These are phyloP conservation scores for Lepidotrigona ventralis DNA, from an alignment of 1,140 invertebrate genomes.

Conservation along the genomic window DNA sequence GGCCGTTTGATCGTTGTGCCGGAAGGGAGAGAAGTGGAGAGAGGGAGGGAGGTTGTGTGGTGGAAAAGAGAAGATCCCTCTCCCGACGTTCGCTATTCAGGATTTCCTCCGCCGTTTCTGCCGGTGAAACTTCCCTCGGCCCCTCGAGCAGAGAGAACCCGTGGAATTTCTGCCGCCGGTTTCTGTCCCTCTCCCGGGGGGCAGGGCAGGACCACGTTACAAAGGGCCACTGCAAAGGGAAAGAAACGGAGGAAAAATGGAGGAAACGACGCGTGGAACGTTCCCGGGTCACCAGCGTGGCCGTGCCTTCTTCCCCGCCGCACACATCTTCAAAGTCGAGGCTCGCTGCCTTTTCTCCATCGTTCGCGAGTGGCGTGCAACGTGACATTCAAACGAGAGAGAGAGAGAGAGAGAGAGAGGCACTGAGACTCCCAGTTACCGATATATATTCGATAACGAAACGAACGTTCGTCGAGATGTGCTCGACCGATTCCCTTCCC, in stretches of 20 bases:
- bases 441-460: not conserved
- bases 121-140: not conserved
- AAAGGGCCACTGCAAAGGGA: not conserved
- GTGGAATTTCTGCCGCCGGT: not conserved
- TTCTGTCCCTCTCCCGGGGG: not conserved
- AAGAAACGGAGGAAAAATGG: not conserved
- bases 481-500: not conserved
- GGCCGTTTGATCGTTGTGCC: conserved; percentile 53
- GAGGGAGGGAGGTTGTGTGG: not conserved
- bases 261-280: not conserved
- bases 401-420: not conserved
- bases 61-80: conserved; percentile 16
- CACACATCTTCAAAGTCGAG: conserved; percentile 4
- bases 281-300: not conserved
- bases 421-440: not conserved
- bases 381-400: not conserved
- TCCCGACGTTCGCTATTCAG: conserved; percentile 7
- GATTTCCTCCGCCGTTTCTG: conserved; percentile 1
- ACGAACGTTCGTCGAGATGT: not conserved
- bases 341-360: not conserved
- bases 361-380: too few relatives aligned
- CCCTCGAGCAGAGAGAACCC: not conserved
- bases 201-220: not conserved
- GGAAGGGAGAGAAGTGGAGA: conserved; percentile 34
- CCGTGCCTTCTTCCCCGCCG: not conserved